Evolutionary conservation across 2,888 invertebrate species (phyloP), one percentile per base, ranked within the genome.

Genomic region (Brachypterus glaber): DNA sequence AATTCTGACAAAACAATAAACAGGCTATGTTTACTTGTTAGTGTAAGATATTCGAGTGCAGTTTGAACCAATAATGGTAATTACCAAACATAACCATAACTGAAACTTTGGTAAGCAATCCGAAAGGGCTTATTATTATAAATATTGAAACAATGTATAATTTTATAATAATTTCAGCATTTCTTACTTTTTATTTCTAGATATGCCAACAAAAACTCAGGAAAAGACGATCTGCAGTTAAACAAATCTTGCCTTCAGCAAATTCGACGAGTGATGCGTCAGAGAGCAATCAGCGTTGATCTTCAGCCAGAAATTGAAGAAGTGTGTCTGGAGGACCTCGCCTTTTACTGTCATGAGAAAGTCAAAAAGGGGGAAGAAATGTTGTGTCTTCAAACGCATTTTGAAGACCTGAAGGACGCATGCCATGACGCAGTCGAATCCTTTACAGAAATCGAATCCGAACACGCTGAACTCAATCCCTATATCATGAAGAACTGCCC

Each of bases 231-330:
- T 35, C 58, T 73, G 32, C 70, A 70, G 45, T 56, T 82, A 18
- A 73, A 71, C 46, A 72, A 73, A 32, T 68, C 66, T 21, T 82
- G 82, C 62, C 69, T 77, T 46, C 74, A 79, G 46, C 90, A 97
- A 67, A 82, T 97, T 2, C 79, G 82, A 49, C 77, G 91, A 45
- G 88, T 93, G 0, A 92, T 98, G 90, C 74, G 89, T 17, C 88
- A 91, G 60, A 73, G 97, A 44, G 93, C 97, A 1, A 73, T 87
- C 4, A 88, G 86, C 55, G 93, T 97, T 1, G 88, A 93, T 58
- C 71, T 98, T 26, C 81, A 92, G 55, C 97, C 97, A 1, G 89
- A 93, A 66, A 82, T 98, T 32, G 96, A 96, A 67, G 84, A 86
- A 53, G 74, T 73, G 24, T 98, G 98, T 59, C 71, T 97, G 14